Conservation (phyloP, 2,797 vertebrate genomes). For the Ciconia nigra region DNA sequence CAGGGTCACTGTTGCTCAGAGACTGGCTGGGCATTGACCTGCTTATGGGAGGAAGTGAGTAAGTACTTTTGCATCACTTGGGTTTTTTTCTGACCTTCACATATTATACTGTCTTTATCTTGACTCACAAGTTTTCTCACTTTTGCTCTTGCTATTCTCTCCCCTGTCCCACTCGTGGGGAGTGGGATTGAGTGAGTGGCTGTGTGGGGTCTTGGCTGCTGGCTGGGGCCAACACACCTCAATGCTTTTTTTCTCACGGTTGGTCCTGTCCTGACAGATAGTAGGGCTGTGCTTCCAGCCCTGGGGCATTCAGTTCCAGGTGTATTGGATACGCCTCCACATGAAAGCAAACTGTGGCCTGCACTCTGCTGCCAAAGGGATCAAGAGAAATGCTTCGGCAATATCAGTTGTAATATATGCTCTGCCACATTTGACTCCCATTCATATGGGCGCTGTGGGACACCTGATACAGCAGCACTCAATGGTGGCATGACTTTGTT, state of each 20-base stretch:
- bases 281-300: not conserved
- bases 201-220: not conserved
- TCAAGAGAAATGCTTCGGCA: not conserved
- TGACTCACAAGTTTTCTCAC: not conserved
- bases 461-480: not conserved
- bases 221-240: not conserved
- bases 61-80: not conserved
- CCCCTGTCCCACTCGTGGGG: not conserved
- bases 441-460: not conserved
- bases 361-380: not conserved
- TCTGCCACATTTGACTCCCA: not conserved
- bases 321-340: not conserved
- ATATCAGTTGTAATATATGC: not conserved
- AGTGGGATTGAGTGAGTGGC: not conserved
- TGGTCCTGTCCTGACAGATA: not conserved
- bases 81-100: not conserved
- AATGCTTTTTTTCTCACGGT: not conserved
- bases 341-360: not conserved
- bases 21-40: not conserved
- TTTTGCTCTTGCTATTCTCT: not conserved
- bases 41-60: not conserved
- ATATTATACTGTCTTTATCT: not conserved
- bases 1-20: not conserved
- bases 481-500: not conserved
- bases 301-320: not conserved